Base-by-base conservation (phyloP, 1,140 invertebrate species). In the Danaus melanippus region DNA sequence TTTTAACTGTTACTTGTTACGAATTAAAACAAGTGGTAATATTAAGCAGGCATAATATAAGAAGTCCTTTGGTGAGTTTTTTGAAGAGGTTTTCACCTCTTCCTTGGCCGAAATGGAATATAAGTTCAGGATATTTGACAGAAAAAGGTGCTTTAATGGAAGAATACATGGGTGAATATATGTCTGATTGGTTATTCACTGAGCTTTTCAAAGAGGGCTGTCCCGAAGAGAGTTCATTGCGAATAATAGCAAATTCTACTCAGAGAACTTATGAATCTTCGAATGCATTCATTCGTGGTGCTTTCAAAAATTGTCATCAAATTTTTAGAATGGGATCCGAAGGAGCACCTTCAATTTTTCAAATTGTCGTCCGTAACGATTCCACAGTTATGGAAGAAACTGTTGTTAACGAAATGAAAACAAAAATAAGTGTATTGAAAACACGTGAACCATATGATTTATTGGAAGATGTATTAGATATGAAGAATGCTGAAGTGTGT, bases 1-100 rank as follows among this genome's bases (percentile, higher is more conserved):
- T 64, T 12, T 53, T 51, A 43, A 10, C 53, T 43, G 53, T 50
- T n/a, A 44, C 50, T 17, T 51, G 59, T 46, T 66, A 70, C 7
- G 64, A 66, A 46, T 59, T 85, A 12, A 62, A 72, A 62, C 68
- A 79, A 71, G 74, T 85, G n/a, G 49, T 81, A 6, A 67, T 78
- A 49, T 59, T 85, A 48, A 76, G 79, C 39, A 66, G 82, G 15
- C 82, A 85, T 68, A 83, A 84, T 56, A 60, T 85, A 12, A 64
- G 82, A 11, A 67, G 76, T 7, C 82, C 82, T 32, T 66, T 82
- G 12, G 61, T 60, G 4, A 50, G 64, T 42, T 64, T 71, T 58
- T 62, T 80, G 47, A 50, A 67, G 17, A 47, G 60, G 11, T 52
- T 69, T 5, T 68, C 68, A 1, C 64, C 69, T 32, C 51, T 67